These are phyloP conservation scores for Sebastes fasciatus DNA, from an alignment of 2,113 vertebrate genomes.

Conservation along the genomic window DNA sequence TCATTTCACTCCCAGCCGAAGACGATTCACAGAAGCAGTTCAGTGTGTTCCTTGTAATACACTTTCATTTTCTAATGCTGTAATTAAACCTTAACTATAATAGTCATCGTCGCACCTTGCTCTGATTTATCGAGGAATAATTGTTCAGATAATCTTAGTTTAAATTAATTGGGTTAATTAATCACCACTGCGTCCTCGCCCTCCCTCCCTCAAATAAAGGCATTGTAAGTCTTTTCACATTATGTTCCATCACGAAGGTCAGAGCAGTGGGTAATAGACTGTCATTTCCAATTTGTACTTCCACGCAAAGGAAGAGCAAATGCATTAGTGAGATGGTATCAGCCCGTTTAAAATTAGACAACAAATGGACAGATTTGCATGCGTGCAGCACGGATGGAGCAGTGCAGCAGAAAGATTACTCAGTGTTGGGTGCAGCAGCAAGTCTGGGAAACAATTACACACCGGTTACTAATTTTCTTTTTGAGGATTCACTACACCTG, in stretches of 20 bases:
- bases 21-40: slow-evolving; percentile 7
- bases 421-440: slow-evolving; percentile 21
- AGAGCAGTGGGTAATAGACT: slow-evolving; percentile 77
- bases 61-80: slow-evolving; percentile 64
- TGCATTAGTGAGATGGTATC: slow-evolving; percentile 79
- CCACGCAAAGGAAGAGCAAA: slow-evolving; percentile 73
- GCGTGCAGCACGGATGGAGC: slow-evolving; percentile 36
- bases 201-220: slow-evolving; percentile 63
- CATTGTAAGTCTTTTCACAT: slow-evolving; percentile 76
- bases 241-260: slow-evolving; percentile 78
- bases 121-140: slow-evolving; percentile 81
- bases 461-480: slow-evolving; percentile 52
- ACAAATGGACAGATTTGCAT: slow-evolving; percentile 74
- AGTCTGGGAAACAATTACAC: slow-evolving; percentile 55
- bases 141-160: slow-evolving; percentile 83
- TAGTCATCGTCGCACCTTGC: slow-evolving; percentile 74
- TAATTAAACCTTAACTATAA: slow-evolving; percentile 80
- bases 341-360: slow-evolving; percentile 73
- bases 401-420: slow-evolving; percentile 31
- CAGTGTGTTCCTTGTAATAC: slow-evolving; percentile 43
- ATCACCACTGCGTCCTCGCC: slow-evolving; percentile 73
- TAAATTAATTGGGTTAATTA: slow-evolving; percentile 86
- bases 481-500: slow-evolving; percentile 66
- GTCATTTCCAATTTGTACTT: slow-evolving; percentile 80
- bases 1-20: slow-evolving; percentile 21